Percentiles rank a stretch among this genome's conserved stretches.
Evolutionary conservation across 2,797 vertebrate genomes (phyloP).

Genomic region (Morelia viridis): DNA sequence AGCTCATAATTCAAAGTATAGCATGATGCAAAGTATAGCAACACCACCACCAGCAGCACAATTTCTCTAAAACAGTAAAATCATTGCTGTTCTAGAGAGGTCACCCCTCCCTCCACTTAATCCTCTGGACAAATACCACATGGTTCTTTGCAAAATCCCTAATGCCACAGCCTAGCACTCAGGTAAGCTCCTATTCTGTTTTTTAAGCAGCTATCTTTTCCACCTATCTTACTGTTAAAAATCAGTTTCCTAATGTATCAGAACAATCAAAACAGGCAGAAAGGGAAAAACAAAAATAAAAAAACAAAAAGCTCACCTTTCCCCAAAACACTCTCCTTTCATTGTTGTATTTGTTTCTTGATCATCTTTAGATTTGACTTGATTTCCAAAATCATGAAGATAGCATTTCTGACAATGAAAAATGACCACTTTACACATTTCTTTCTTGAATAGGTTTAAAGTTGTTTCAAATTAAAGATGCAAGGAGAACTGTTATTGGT

Average conservation of each 20-base stretch:
- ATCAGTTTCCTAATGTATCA: background rate
- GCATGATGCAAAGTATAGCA: background rate
- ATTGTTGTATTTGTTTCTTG: background rate
- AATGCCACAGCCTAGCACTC: background rate
- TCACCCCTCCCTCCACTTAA: background rate
- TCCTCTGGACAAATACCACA: background rate
- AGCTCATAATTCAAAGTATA: background rate
- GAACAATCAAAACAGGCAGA: background rate
- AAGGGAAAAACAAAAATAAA: too few relatives aligned
- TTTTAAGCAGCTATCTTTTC: background rate
- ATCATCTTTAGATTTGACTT: background rate
- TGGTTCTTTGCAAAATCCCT: background rate
- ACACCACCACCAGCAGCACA: background rate
- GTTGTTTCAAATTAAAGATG: background rate
- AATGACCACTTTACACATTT: background rate
- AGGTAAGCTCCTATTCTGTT: background rate
- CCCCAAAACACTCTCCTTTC: background rate
- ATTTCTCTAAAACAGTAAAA: background rate
- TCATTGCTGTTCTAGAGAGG: background rate
- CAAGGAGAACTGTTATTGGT: background rate
- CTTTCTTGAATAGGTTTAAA: background rate
- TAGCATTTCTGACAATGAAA: background rate
- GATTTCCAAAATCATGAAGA: background rate
- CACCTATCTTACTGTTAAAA: background rate
- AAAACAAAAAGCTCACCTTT: background rate